phyloP scores from a whole-genome alignment of 1,140 invertebrate genomes.

The Pachyrhynchus sulphureomaculatus region DNA sequence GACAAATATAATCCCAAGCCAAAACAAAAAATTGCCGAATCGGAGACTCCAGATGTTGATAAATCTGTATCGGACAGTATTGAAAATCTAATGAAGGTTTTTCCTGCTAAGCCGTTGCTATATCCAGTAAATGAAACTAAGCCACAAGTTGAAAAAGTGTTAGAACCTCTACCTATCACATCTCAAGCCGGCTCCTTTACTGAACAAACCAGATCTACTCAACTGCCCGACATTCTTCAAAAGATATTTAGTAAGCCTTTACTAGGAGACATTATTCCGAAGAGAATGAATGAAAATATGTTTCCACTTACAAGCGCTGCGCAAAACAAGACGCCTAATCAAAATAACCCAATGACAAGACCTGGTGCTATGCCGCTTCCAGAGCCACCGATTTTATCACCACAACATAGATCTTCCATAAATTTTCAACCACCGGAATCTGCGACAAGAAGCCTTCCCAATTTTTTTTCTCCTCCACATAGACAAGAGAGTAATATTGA shows the following conservation, averaged over 20 bases:
- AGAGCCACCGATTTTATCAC: neutral
- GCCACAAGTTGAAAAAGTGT: slow-evolving; percentile 4
- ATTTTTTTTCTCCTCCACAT: slow-evolving; percentile 3
- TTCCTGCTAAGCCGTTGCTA: slow-evolving; percentile 17
- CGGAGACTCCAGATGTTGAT: slow-evolving; percentile 21
- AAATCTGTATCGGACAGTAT: slow-evolving; percentile 31
- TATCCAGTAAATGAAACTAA: slow-evolving; percentile 11
- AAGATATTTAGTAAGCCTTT: slow-evolving; percentile 29
- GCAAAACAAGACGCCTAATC: neutral
- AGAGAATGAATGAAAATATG: neutral
- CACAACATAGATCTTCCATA: neutral
- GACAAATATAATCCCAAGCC: slow-evolving; percentile 47
- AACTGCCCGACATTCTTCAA: slow-evolving; percentile 28
- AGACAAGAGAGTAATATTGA: neutral
- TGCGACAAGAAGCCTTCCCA: too few relatives aligned
- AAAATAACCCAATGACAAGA: neutral
- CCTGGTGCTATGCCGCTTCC: neutral
- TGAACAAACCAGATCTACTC: slow-evolving; percentile 1
- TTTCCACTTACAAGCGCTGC: neutral
- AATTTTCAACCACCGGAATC: slow-evolving; percentile 1
- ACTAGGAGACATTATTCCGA: slow-evolving; percentile 4
- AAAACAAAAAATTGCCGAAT: slow-evolving; percentile 22
- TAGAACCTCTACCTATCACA: neutral
- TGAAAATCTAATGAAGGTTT: slow-evolving; percentile 35
- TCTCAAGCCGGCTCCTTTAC: neutral